Evolutionary conservation across 2,113 vertebrate genomes (phyloP).

Genomic region (Panthera uncia): DNA sequence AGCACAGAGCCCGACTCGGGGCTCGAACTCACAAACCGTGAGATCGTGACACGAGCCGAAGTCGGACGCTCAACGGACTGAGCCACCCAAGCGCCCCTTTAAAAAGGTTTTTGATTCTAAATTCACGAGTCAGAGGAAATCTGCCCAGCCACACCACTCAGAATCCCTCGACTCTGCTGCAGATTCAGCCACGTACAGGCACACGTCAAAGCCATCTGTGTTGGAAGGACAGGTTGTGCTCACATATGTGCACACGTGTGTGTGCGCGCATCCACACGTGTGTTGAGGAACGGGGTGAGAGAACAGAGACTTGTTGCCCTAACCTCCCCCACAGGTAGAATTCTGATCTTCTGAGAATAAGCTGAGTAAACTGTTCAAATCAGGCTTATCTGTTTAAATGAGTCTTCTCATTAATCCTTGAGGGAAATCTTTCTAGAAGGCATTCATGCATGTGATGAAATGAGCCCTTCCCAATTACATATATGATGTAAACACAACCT

Average conservation of each 20-base stretch:
- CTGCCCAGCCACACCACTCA: not conserved
- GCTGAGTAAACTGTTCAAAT: not conserved
- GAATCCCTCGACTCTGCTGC: not conserved
- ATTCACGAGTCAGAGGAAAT: not conserved
- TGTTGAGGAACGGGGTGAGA: not conserved
- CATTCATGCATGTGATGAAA: not conserved
- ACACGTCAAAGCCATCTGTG: not conserved
- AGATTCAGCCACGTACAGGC: not conserved
- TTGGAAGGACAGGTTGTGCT: not conserved
- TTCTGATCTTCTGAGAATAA: not conserved
- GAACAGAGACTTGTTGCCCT: not conserved
- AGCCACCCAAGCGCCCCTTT: too few species aligned
- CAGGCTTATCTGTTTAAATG: not conserved
- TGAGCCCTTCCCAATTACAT: not conserved
- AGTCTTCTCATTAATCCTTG: not conserved
- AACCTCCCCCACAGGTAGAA: not conserved
- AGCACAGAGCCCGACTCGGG: too few species aligned
- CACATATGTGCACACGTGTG: too few species aligned
- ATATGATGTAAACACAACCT: not conserved
- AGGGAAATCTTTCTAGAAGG: not conserved
- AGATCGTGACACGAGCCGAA: too few species aligned
- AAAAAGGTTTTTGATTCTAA: not conserved
- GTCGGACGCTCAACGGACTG: too few species aligned
- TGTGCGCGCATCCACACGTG: rapidly evolving
- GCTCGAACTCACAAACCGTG: too few species aligned